Evolutionary conservation across 2,888 invertebrate genomes (phyloP).

Genomic region (Chouioia cunea): DNA sequence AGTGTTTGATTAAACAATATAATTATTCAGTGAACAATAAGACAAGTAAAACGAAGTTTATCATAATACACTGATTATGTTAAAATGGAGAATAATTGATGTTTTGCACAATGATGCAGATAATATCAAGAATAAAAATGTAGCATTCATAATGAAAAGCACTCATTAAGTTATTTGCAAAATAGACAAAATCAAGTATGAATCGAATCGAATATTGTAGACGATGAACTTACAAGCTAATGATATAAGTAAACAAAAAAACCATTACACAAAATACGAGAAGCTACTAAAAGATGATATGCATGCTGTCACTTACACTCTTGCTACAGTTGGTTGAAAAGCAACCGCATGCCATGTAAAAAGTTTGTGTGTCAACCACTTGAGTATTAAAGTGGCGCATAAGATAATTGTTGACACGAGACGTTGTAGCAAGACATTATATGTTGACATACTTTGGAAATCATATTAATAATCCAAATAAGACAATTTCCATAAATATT

Average conservation of each 20-base stretch:
- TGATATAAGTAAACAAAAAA: neutral
- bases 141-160: no score
- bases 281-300: slow-evolving; percentile 32
- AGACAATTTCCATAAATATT: slow-evolving; percentile 13
- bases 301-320: slow-evolving; percentile 40
- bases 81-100: no score
- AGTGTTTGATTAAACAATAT: no score
- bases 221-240: neutral
- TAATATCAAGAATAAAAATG: no score
- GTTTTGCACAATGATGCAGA: no score
- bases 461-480: slow-evolving; percentile 26
- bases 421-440: slow-evolving; percentile 38
- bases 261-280: slow-evolving; percentile 17
- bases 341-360: slow-evolving; percentile 37
- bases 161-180: no score
- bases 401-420: slow-evolving; percentile 41
- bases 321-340: slow-evolving; percentile 35
- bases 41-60: no score
- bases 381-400: slow-evolving; percentile 34
- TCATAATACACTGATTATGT: no score
- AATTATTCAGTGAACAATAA: no score
- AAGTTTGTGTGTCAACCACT: slow-evolving; percentile 40
- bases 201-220: no score
- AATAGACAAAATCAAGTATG: no score
- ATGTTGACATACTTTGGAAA: slow-evolving; percentile 35